Evolutionary conservation across 1,140 invertebrate genomes (phyloP), one percentile per base, ranked within the genome.

Genomic region (Caerostris extrusa): DNA sequence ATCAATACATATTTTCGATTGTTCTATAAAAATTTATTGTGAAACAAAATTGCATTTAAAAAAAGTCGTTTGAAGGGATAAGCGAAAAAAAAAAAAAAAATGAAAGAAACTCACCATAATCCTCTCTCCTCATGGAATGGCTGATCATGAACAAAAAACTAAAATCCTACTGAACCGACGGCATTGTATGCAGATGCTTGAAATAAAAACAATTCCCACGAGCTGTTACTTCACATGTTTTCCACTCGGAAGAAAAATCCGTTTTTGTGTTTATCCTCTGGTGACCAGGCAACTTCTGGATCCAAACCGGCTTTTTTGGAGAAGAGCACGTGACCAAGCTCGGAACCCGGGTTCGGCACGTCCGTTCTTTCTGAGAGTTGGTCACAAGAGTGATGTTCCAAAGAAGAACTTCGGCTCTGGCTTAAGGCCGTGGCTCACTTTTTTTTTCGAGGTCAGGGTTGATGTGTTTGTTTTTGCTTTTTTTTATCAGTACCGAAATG

Each of bases 61-160:
- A 67, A 67, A 12, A n/a, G n/a, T 12, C 7, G 64, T 14, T 12
- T 67, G 12, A 67, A 0, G 64, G 0, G n/a, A 5, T 67, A 14
- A 4, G 12, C 6, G 3, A 67, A 5, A 67, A 12, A 81, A 81
- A 17, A 50, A 81, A 19, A 19, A 8, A 6, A 10, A 81, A 4
- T 3, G 10, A 14, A 17, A 56, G 5, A 83, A 83, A 85, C 90
- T 92, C 50, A 92, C 90, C 90, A 92, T 92, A 92, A 53, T 92
- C 90, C 53, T 92, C 90, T 64, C 90, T 92, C 82, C 90, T 92
- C 90, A 92, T 92, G 17, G 53, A 61, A 58, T 85, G 19, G 90
- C 90, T 53, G 81, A 67, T 57, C 55, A 81, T 91, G 5, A 14
- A 14, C 19, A 14, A 67, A 12, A 58, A 17, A 58, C 8, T n/a